Evolutionary conservation across 2,113 vertebrate genomes (phyloP).

Genomic region (Dendropsophus ebraccatus): DNA sequence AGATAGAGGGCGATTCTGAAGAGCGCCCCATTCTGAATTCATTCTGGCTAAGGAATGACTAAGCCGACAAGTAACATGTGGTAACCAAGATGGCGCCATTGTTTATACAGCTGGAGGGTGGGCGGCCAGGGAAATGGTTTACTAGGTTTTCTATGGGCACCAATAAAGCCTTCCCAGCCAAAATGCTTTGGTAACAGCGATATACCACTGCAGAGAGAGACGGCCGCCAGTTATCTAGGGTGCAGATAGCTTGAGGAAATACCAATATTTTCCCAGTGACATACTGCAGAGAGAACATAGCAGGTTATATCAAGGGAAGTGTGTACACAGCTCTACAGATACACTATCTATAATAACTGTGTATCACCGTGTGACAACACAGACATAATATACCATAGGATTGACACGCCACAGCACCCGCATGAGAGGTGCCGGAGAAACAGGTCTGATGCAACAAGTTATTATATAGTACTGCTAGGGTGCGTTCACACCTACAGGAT

Average conservation of each 20-base stretch:
- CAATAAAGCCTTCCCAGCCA: background rate
- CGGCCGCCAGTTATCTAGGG: background rate
- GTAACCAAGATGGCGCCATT: too few species aligned
- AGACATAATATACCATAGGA: background rate
- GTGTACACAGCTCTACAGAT: background rate
- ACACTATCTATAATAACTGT: conserved; percentile 17
- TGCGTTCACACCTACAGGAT: too few species aligned
- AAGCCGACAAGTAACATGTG: too few species aligned
- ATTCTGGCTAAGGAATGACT: too few species aligned
- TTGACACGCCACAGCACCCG: background rate
- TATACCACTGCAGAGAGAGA: background rate
- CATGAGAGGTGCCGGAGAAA: too few species aligned
- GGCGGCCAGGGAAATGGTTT: background rate
- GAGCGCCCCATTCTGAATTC: too few species aligned
- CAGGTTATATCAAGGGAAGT: background rate
- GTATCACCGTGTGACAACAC: background rate
- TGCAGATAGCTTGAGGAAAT: background rate
- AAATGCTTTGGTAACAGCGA: background rate
- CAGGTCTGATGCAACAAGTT: background rate
- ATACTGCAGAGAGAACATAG: background rate
- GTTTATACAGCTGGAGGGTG: too few species aligned
- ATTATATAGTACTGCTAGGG: too few species aligned
- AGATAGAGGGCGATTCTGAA: too few species aligned
- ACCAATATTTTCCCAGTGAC: background rate
- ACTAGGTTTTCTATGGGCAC: background rate